Evolutionary conservation across 2,797 vertebrate genomes (phyloP).

Genomic region (Peromyscus eremicus): DNA sequence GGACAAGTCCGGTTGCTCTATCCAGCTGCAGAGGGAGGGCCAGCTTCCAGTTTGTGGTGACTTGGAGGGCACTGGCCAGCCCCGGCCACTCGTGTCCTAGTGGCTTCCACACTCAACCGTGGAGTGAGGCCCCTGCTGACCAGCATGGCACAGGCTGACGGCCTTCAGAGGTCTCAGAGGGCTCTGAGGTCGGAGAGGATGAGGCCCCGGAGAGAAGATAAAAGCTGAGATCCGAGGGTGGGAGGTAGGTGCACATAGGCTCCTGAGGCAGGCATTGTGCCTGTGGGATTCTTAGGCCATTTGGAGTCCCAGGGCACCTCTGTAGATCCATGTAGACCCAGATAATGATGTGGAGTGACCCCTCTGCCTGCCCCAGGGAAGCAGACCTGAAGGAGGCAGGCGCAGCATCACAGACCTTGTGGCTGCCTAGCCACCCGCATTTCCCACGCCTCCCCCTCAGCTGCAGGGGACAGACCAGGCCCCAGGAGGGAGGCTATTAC

Average conservation of each 20-base stretch:
- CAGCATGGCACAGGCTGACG: fast-evolving
- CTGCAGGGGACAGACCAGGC: not conserved
- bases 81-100: fast-evolving
- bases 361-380: fast-evolving
- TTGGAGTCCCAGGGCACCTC: fast-evolving
- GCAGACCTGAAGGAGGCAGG: not conserved
- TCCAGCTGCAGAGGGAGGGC: not conserved
- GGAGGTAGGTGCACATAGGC: not conserved
- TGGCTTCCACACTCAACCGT: fast-evolving
- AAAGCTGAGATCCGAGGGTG: too few species aligned
- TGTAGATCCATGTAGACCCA: fast-evolving
- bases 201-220: not conserved
- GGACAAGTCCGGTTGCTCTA: fast-evolving
- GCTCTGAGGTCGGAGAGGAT: not conserved
- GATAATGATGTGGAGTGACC: fast-evolving
- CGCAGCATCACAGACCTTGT: not conserved
- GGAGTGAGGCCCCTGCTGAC: not conserved
- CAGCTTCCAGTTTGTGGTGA: not conserved
- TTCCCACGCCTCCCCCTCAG: conserved; percentile 72
- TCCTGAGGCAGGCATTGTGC: fast-evolving
- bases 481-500: conserved; percentile 65
- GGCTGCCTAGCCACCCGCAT: not conserved
- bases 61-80: not conserved
- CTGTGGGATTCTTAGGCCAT: not conserved
- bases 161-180: not conserved